Conservation (phyloP, 2,797 vertebrate genomes). For the Hydrocynus forskahlii region DNA sequence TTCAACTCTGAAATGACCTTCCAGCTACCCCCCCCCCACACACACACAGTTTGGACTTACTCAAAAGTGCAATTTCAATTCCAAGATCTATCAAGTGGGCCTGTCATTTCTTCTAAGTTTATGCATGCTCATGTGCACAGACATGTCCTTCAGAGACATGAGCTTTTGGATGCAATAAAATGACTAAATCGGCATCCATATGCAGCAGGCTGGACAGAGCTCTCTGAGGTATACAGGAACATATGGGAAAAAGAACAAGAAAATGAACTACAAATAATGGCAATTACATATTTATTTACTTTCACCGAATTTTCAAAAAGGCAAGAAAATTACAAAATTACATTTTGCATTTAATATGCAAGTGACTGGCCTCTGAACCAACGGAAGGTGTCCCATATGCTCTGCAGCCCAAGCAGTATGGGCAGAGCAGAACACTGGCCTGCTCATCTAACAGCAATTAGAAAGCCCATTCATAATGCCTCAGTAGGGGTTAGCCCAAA, state of each 20-base stretch:
- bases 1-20: slow-evolving; percentile 27
- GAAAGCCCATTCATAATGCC: slow-evolving; percentile 22
- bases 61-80: slow-evolving; percentile 13
- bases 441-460: slow-evolving; percentile 14
- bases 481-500: slow-evolving; percentile 12
- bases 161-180: background rate
- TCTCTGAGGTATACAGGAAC: background rate
- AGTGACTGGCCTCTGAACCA: background rate
- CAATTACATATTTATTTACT: background rate
- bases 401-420: slow-evolving; percentile 10
- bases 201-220: background rate
- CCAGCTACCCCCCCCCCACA: slow-evolving; percentile 1
- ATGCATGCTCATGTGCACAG: background rate
- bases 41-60: background rate
- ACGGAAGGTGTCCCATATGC: slow-evolving; percentile 1
- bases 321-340: background rate
- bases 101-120: slow-evolving; percentile 18
- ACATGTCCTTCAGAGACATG: slow-evolving; percentile 5
- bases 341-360: background rate
- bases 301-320: background rate
- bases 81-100: slow-evolving; percentile 6
- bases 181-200: background rate
- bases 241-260: background rate
- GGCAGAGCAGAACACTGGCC: slow-evolving; percentile 24
- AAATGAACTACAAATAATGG: background rate